These are phyloP conservation scores for Climacteris rufus DNA, from an alignment of 2,113 vertebrate genomes.

Conservation along the genomic window DNA sequence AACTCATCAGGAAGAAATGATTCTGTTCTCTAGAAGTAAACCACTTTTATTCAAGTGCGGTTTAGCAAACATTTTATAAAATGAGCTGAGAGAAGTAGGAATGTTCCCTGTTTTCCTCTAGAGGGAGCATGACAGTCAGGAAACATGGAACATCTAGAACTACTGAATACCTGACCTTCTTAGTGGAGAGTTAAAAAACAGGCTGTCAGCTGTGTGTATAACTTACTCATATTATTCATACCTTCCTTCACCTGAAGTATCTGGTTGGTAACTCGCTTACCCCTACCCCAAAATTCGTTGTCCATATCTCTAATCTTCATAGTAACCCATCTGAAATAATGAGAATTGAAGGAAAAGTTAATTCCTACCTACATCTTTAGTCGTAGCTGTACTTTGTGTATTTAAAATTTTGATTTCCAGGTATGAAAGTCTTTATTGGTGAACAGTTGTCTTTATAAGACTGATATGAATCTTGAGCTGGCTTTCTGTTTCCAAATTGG, in stretches of 20 bases:
- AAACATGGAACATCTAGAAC: background rate
- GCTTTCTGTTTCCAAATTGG: background rate
- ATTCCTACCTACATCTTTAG: background rate
- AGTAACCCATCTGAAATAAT: background rate
- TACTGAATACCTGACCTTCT: background rate
- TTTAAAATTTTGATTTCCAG: background rate
- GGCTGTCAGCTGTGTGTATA: background rate
- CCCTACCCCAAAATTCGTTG: background rate
- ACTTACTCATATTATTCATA: background rate
- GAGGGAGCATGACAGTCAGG: slow-evolving; percentile 14
- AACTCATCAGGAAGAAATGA: background rate
- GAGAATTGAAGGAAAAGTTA: background rate
- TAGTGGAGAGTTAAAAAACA: background rate
- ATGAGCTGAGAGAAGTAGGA: background rate
- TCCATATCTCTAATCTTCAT: background rate
- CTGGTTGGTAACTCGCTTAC: background rate
- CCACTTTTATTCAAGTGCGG: background rate
- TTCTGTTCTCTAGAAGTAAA: background rate
- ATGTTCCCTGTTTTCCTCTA: background rate
- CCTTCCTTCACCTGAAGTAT: background rate
- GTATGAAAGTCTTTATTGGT: background rate
- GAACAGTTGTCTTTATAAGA: background rate
- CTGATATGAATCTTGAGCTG: background rate
- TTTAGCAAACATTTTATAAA: background rate
- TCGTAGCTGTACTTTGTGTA: background rate